Conservation (phyloP, 2,113 vertebrate species). For the Erpornis zantholeuca region DNA sequence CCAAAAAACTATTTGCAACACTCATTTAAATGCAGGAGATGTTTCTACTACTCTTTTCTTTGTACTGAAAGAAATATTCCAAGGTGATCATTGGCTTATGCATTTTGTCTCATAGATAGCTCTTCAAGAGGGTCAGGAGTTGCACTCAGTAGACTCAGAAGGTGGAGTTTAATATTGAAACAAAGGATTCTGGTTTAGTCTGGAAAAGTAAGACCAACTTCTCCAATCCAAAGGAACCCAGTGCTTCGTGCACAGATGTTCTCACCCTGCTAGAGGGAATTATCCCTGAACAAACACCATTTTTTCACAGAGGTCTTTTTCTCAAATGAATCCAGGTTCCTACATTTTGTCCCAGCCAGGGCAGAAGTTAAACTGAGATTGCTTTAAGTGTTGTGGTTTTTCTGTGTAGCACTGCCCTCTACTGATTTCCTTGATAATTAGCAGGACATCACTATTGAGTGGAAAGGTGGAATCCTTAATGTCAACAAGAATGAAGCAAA, state of each 20-base stretch:
- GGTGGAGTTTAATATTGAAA: neutral
- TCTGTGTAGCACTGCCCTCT: slow-evolving; percentile 30
- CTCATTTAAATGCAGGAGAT: neutral
- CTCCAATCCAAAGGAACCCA: neutral
- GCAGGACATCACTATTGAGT: neutral
- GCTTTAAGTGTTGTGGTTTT: neutral
- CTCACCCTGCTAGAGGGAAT: neutral
- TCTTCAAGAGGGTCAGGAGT: neutral
- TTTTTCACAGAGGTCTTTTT: neutral
- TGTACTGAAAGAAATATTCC: neutral
- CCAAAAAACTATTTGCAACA: neutral
- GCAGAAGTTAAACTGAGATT: neutral
- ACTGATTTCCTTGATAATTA: neutral
- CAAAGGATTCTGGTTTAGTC: neutral
- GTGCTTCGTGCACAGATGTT: neutral
- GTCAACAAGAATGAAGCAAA: neutral
- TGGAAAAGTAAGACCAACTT: neutral
- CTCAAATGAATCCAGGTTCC: neutral
- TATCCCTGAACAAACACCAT: neutral
- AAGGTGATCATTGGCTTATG: neutral
- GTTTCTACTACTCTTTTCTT: neutral
- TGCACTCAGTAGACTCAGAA: neutral
- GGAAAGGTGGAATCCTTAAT: neutral
- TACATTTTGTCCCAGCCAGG: neutral
- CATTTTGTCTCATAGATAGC: neutral